Percentiles rank a stretch among this genome's conserved stretches.
These are phyloP conservation scores for Heliconius melpomene DNA, from an alignment of 1,140 invertebrate genomes.

Conservation along the genomic window DNA sequence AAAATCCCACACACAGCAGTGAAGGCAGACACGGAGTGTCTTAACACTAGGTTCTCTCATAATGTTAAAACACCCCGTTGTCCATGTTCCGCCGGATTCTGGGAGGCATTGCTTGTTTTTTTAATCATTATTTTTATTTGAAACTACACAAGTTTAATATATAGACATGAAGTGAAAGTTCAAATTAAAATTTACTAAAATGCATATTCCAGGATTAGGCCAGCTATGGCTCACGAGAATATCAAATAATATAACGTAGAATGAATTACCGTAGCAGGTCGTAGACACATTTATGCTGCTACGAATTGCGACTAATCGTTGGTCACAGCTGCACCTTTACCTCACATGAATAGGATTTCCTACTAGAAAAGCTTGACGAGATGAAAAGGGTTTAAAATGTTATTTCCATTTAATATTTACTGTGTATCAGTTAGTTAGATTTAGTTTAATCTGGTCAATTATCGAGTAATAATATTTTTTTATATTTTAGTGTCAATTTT, in stretches of 20 bases:
- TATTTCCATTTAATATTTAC: slow-evolving; percentile 7
- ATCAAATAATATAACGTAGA: slow-evolving; percentile 15
- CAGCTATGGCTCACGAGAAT: neutral
- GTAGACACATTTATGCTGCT: slow-evolving; percentile 23
- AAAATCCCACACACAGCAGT: too few relatives aligned
- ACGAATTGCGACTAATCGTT: slow-evolving; percentile 28
- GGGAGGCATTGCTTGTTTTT: too few relatives aligned
- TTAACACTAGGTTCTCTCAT: too few relatives aligned
- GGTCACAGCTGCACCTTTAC: slow-evolving; percentile 26
- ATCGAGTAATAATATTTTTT: too few relatives aligned
- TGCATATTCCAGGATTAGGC: neutral
- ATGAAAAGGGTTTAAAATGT: slow-evolving; percentile 25
- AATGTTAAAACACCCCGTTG: too few relatives aligned
- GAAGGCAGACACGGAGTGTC: too few relatives aligned
- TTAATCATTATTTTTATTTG: too few relatives aligned
- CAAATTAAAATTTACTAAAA: neutral
- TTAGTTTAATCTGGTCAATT: neutral
- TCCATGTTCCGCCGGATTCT: too few relatives aligned
- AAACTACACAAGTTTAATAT: neutral
- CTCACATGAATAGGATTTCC: slow-evolving; percentile 29
- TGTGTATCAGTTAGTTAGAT: neutral
- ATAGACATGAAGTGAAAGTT: neutral
- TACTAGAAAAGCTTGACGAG: slow-evolving; percentile 25
- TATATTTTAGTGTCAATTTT: too few relatives aligned
- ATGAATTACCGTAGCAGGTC: slow-evolving; percentile 23